A percentile compares a stretch with the other conserved stretches of the same genome.
Evolutionary conservation across 92 coral and sea anemone genomes (phyloP).

Genomic region (Micromussa lordhowensis): DNA sequence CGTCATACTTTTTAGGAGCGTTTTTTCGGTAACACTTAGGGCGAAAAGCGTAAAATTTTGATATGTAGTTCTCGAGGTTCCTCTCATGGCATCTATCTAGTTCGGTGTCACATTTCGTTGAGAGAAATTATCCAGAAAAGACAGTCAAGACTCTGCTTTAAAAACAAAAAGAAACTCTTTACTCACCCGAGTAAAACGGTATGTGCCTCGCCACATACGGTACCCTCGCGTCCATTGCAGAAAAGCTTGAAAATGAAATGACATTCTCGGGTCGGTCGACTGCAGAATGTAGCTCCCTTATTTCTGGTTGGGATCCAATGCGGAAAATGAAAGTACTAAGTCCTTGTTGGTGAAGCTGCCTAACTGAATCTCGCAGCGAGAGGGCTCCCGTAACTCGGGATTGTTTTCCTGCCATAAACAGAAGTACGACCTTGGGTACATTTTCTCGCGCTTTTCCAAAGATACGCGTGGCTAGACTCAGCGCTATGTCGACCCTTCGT

Average conservation of each 20-base stretch:
- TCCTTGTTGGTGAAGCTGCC: constrained; percentile 57
- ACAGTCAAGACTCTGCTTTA: too few species aligned
- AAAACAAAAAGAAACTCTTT: not conserved
- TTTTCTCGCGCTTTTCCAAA: constrained; percentile 52
- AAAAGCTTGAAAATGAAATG: constrained; percentile 15
- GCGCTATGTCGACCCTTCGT: constrained; percentile 70
- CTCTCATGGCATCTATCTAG: too few species aligned
- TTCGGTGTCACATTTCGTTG: too few species aligned
- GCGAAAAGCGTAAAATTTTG: too few species aligned
- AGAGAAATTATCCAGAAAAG: too few species aligned
- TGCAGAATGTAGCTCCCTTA: constrained; percentile 39
- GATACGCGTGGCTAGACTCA: constrained; percentile 37
- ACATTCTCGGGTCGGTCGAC: constrained; percentile 51
- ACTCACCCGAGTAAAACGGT: constrained; percentile 42
- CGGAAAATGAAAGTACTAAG: constrained; percentile 71
- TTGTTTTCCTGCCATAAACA: constrained; percentile 80
- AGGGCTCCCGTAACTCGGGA: constrained; percentile 51
- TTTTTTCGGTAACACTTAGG: too few species aligned
- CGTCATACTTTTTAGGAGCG: too few species aligned
- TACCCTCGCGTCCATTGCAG: constrained; percentile 25
- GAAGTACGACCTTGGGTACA: constrained; percentile 70
- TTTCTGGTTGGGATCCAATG: constrained; percentile 62
- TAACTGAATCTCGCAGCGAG: constrained; percentile 57
- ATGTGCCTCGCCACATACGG: constrained; percentile 39
- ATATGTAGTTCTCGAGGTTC: too few species aligned